Conservation (phyloP, 92 coral and sea anemone species). For the Pocillopora meandrina region DNA sequence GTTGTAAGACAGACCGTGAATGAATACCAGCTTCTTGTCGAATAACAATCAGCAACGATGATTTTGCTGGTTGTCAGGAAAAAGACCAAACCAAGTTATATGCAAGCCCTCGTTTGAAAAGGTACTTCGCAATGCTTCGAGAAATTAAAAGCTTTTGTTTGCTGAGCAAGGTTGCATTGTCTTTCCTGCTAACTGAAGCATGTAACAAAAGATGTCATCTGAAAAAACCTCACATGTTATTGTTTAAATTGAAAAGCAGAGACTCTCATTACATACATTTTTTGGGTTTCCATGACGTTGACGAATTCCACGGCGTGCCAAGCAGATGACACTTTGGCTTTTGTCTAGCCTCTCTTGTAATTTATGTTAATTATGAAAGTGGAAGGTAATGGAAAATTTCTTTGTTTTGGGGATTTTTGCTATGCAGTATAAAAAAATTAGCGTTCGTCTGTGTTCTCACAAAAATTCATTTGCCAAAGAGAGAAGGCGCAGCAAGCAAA, state of each 20-base stretch:
- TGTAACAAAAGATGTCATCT: conserved; percentile 25
- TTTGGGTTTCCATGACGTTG: conserved; percentile 7
- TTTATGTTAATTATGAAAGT: neutral
- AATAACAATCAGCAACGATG: neutral
- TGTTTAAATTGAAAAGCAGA: conserved; percentile 7
- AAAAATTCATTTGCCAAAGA: neutral
- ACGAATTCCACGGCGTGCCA: conserved; percentile 21
- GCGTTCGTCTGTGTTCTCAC: neutral
- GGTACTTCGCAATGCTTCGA: neutral
- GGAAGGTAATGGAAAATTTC: neutral
- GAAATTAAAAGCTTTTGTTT: conserved; percentile 8
- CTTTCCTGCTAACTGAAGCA: neutral
- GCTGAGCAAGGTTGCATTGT: conserved; percentile 12
- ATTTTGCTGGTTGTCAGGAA: neutral
- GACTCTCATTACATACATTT: conserved; percentile 1
- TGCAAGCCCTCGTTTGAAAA: neutral
- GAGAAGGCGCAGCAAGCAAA: neutral
- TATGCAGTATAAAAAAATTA: neutral
- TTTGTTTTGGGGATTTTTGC: neutral
- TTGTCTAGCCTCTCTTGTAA: neutral
- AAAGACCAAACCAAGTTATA: neutral
- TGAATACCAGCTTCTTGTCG: neutral
- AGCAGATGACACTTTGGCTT: neutral
- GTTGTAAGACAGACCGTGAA: no score
- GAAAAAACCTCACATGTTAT: conserved; percentile 11